phyloP scores from a whole-genome alignment of 2,113 vertebrate genomes.

The Gasterosteus aculeatus region DNA sequence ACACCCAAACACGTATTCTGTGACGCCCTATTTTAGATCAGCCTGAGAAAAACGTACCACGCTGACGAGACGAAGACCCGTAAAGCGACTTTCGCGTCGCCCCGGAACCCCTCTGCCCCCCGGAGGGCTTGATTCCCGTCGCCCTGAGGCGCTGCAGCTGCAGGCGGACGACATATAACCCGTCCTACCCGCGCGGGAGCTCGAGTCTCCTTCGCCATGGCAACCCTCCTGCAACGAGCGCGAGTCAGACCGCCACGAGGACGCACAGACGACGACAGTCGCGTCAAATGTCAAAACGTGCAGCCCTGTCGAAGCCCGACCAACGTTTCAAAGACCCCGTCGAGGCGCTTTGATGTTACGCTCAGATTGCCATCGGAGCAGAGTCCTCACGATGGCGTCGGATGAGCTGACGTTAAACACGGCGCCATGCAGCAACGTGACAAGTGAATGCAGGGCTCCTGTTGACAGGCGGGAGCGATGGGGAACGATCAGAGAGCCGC shows the following conservation, averaged over 20 bases:
- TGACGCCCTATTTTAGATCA: not conserved
- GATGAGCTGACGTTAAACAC: constrained; percentile 27
- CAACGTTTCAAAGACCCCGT: constrained; percentile 38
- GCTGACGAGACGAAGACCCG: not conserved
- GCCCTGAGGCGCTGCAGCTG: not conserved
- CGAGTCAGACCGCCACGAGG: constrained; percentile 28
- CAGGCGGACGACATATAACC: not conserved
- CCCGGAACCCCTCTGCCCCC: constrained; percentile 3
- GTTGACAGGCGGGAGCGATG: constrained; percentile 35
- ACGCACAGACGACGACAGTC: constrained; percentile 5
- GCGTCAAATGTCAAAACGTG: constrained; percentile 37
- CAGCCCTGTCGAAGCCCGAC: constrained; percentile 17
- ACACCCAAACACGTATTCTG: not conserved
- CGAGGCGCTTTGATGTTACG: constrained; percentile 8
- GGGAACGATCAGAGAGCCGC: constrained; percentile 60
- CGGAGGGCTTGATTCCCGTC: not conserved
- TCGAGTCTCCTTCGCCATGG: constrained; percentile 54
- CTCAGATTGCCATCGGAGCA: constrained; percentile 33
- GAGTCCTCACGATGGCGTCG: constrained; percentile 14
- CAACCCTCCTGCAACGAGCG: constrained; percentile 53
- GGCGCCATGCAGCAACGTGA: constrained; percentile 19
- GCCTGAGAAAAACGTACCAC: not conserved
- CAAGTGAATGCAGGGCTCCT: constrained; percentile 36
- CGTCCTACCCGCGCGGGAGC: constrained; percentile 35
- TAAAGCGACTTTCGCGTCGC: constrained; percentile 6